Percentiles rank a stretch among this genome's conserved stretches.
These are phyloP conservation scores for Eudyptes chrysolophus DNA, from an alignment of 2,113 vertebrate genomes.

Conservation along the genomic window DNA sequence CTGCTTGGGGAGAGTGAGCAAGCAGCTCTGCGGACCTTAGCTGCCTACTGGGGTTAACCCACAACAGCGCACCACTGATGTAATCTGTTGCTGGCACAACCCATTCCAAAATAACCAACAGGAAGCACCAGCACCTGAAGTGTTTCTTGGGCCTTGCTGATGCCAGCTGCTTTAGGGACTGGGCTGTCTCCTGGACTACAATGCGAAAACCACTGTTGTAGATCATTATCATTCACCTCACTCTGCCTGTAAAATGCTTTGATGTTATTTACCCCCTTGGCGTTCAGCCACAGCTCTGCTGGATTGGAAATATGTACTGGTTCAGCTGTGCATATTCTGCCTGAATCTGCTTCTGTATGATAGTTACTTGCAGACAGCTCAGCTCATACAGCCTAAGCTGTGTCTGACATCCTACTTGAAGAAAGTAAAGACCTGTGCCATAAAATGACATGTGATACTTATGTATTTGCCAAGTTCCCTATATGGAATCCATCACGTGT, in stretches of 20 bases:
- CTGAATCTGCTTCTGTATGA: not conserved
- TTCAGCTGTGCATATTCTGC: not conserved
- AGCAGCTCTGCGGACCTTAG: not conserved
- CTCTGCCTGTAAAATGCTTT: not conserved
- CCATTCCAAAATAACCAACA: not conserved
- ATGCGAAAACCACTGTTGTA: not conserved
- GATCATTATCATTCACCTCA: not conserved
- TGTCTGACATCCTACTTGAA: not conserved
- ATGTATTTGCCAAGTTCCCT: not conserved
- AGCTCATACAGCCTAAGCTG: not conserved
- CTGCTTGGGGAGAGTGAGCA: not conserved
- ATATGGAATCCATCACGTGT: not conserved
- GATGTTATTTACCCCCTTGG: not conserved
- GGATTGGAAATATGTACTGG: not conserved
- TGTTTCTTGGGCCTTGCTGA: not conserved
- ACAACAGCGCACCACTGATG: too few relatives aligned
- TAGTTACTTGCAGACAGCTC: conserved; percentile 23
- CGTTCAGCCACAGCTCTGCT: not conserved
- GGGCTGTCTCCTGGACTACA: not conserved
- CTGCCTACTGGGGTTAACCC: not conserved
- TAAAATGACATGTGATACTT: not conserved
- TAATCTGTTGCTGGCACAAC: not conserved
- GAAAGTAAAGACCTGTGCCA: not conserved
- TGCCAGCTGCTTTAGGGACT: not conserved
- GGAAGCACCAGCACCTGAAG: not conserved